Percentiles rank a stretch among this genome's conserved stretches.
These are phyloP conservation scores for Lepidothrix coronata DNA, from an alignment of 2,113 vertebrate species.

Conservation along the genomic window DNA sequence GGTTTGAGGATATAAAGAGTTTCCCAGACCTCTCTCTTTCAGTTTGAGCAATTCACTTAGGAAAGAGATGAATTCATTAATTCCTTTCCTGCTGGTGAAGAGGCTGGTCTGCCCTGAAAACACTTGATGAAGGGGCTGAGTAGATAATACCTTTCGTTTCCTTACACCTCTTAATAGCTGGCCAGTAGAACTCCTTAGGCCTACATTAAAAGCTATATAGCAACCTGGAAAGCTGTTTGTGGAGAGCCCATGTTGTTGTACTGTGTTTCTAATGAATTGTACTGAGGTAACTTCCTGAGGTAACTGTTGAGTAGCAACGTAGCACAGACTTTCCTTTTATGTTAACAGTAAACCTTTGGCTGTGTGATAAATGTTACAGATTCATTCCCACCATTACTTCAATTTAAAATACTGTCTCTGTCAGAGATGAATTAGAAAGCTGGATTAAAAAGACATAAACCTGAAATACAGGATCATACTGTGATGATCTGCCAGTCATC, in stretches of 20 bases:
- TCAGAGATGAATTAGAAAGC: not conserved
- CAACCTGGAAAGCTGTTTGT: not conserved
- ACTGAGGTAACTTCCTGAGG: not conserved
- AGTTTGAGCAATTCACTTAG: not conserved
- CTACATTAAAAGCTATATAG: not conserved
- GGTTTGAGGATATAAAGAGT: not conserved
- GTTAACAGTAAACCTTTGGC: not conserved
- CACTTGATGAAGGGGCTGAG: not conserved
- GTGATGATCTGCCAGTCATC: not conserved
- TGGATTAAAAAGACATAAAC: not conserved
- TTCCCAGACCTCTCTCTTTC: not conserved
- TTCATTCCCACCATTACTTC: not conserved
- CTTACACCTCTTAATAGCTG: not conserved
- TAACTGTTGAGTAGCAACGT: not conserved
- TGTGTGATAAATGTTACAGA: not conserved
- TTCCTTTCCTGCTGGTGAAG: not conserved
- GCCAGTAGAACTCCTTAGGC: not conserved
- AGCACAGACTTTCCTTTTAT: not conserved
- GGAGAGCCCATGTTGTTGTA: not conserved
- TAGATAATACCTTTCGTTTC: not conserved
- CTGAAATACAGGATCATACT: not conserved
- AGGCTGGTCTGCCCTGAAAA: not conserved
- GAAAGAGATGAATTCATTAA: not conserved
- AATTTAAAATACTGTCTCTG: not conserved
- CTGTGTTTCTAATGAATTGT: not conserved